A percentile compares a stretch with the other conserved stretches of the same genome.
Evolutionary conservation across 2,888 invertebrate genomes (phyloP).

Genomic region (Troides aeacus): DNA sequence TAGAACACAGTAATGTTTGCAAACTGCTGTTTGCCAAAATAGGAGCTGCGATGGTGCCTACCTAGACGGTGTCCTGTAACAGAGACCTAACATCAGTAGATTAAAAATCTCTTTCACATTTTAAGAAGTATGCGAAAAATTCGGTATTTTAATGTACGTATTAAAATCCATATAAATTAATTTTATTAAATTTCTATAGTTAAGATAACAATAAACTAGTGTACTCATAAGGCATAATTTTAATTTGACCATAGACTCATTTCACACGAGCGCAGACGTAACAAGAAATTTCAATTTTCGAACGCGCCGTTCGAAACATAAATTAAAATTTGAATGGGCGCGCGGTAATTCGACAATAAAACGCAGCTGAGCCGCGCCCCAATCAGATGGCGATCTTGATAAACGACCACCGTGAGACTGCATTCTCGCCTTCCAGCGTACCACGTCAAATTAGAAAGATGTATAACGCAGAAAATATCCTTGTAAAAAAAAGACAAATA

Average conservation of each 20-base stretch:
- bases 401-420: constrained; percentile 77
- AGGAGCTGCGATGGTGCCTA: too few relatives aligned
- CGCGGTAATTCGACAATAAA: constrained; percentile 74
- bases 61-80: too few relatives aligned
- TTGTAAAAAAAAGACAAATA: neutral
- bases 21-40: too few relatives aligned
- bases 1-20: too few relatives aligned
- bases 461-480: constrained; percentile 10
- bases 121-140: too few relatives aligned
- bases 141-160: too few relatives aligned
- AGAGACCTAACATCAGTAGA: too few relatives aligned
- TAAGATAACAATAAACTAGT: neutral
- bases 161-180: too few relatives aligned
- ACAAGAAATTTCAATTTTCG: constrained; percentile 47
- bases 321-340: constrained; percentile 73
- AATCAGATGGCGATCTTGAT: constrained; percentile 77
- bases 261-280: constrained; percentile 23
- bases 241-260: constrained; percentile 2
- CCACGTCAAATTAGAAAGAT: constrained; percentile 12
- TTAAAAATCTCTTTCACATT: too few relatives aligned
- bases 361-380: constrained; percentile 76
- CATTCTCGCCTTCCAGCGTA: constrained; percentile 51
- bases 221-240: neutral
- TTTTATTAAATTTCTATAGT: too few relatives aligned
- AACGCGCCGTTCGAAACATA: constrained; percentile 48